Percentiles rank a stretch among this genome's conserved stretches.
Evolutionary conservation across 2,113 vertebrate genomes (phyloP).

Genomic region (Hydrolagus affinis): DNA sequence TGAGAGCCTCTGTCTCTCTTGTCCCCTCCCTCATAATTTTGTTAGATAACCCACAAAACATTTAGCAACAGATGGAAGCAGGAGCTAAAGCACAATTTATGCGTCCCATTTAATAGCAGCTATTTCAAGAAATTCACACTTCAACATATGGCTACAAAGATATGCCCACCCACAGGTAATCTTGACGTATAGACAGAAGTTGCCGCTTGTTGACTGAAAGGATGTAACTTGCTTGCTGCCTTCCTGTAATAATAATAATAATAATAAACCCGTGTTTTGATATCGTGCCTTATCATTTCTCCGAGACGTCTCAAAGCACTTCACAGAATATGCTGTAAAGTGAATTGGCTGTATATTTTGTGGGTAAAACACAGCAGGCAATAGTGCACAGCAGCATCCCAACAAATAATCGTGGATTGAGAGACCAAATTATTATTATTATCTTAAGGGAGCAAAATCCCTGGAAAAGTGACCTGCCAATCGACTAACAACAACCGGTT

Average conservation of each 20-base stretch:
- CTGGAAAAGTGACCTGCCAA: no score
- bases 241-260: constrained; percentile 13
- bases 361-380: no score
- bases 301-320: no score
- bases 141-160: constrained; percentile 50
- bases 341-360: no score
- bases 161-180: constrained; percentile 46
- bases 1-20: no score
- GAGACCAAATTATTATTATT: no score
- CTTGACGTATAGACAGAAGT: constrained; percentile 43
- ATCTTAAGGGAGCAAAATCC: no score
- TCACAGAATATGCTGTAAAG: no score
- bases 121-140: constrained; percentile 52
- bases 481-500: no score
- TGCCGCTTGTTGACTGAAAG: constrained; percentile 41
- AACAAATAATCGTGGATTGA: no score
- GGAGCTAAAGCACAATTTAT: constrained; percentile 39
- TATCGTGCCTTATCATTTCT: constrained; percentile 22
- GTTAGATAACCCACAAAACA: constrained; percentile 40
- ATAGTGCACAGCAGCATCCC: no score
- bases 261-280: neutral
- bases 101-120: constrained; percentile 50
- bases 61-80: constrained; percentile 46
- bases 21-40: no score
- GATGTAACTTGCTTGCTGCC: constrained; percentile 38